These are phyloP conservation scores for Prochilodus magdalenae DNA, from an alignment of 2,113 vertebrate genomes.

Conservation along the genomic window DNA sequence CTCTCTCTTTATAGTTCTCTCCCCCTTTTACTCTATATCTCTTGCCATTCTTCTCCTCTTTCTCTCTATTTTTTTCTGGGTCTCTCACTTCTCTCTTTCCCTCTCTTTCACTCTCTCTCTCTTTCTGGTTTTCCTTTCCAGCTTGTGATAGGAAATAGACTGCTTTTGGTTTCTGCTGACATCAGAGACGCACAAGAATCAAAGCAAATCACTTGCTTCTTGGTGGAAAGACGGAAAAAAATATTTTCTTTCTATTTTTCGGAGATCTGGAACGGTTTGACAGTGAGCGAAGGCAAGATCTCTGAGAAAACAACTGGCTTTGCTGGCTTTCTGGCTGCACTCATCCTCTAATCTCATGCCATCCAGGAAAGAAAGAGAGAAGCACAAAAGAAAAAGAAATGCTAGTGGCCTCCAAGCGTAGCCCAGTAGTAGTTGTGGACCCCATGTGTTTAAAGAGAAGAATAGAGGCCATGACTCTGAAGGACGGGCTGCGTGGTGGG, in stretches of 20 bases:
- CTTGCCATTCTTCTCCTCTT: no score
- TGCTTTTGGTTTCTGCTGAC: conserved; percentile 32
- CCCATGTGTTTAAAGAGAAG: neutral
- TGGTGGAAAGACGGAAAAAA: conserved; percentile 4
- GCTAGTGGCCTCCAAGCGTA: neutral
- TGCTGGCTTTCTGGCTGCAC: conserved; percentile 21
- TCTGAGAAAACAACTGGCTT: conserved; percentile 35
- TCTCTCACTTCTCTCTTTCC: neutral
- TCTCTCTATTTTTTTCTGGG: no score
- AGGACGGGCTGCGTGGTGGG: no score
- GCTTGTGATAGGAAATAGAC: conserved; percentile 37
- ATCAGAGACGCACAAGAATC: conserved; percentile 37
- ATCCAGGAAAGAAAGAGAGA: conserved; percentile 34
- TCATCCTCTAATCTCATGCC: conserved; percentile 46
- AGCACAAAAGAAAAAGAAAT: neutral
- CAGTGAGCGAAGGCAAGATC: conserved; percentile 17
- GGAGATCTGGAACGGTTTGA: conserved; percentile 40
- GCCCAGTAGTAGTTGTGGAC: neutral
- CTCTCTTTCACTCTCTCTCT: conserved; percentile 32
- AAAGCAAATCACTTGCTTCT: conserved; percentile 42
- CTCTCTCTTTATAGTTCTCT: no score
- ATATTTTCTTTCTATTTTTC: neutral
- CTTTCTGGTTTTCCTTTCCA: conserved; percentile 18
- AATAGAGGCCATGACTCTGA: no score
- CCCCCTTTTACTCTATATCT: no score